A percentile compares a stretch with the other conserved stretches of the same genome.
phyloP scores from a whole-genome alignment of 2,888 invertebrate genomes.

The Eudasyphora cyanicolor region DNA sequence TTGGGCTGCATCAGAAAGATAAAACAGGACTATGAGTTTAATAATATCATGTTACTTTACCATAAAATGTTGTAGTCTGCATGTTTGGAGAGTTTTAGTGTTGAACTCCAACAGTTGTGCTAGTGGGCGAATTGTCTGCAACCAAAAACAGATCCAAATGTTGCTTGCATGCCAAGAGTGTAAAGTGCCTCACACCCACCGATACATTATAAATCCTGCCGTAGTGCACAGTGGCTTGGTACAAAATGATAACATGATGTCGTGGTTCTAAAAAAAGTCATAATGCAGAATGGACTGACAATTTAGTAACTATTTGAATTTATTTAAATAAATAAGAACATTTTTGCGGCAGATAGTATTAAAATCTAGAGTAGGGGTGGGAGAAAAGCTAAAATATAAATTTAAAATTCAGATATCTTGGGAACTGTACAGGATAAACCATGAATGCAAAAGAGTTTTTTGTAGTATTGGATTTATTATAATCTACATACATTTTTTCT shows the following conservation, averaged over 20 bases:
- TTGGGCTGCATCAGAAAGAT: neutral
- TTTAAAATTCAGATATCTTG: too few relatives aligned
- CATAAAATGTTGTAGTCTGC: constrained; percentile 34
- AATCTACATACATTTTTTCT: too few relatives aligned
- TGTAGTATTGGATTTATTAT: too few relatives aligned
- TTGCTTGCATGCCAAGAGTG: neutral
- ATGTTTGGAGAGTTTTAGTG: neutral
- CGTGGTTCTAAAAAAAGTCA: too few relatives aligned
- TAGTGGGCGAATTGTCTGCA: constrained; percentile 10
- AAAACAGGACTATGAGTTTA: constrained; percentile 29
- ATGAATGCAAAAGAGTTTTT: too few relatives aligned
- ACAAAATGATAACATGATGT: neutral
- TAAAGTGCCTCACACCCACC: neutral
- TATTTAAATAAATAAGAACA: too few relatives aligned
- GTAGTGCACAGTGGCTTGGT: neutral
- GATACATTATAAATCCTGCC: neutral
- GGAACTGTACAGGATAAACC: too few relatives aligned
- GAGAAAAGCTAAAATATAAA: too few relatives aligned
- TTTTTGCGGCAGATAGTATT: too few relatives aligned
- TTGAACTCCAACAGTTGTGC: constrained; percentile 7
- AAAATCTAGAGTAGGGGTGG: too few relatives aligned
- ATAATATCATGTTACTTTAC: constrained; percentile 43
- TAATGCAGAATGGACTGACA: too few relatives aligned
- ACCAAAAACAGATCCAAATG: constrained; percentile 37
- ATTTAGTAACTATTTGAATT: neutral